Conservation (phyloP, 1,140 invertebrate species). For the Bombus cullumanus region DNA sequence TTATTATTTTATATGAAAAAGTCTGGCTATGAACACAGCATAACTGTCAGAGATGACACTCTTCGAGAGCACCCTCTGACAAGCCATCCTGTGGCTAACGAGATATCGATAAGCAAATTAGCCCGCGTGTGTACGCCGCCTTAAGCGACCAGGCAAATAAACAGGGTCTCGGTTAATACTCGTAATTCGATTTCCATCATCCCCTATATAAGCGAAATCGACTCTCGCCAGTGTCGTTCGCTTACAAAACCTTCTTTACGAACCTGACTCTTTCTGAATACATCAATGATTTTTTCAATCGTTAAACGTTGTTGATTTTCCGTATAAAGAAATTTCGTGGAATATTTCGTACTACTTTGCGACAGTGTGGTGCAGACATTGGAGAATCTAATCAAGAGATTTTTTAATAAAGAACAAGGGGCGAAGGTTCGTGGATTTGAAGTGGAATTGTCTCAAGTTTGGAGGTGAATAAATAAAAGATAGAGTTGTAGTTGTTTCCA, state of each 20-base stretch:
- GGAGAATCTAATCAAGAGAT: no score
- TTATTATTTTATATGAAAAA: no score
- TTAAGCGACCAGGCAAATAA: slow-evolving; percentile 28
- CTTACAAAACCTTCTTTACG: not conserved
- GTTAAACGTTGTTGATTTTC: no score
- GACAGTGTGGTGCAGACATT: no score
- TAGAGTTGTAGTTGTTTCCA: not conserved
- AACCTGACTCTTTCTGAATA: no score
- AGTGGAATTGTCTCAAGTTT: not conserved
- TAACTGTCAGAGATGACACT: not conserved
- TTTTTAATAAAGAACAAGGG: no score
- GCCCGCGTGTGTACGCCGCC: slow-evolving; percentile 28
- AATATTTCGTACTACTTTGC: no score
- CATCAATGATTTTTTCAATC: no score
- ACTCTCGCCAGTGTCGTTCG: not conserved
- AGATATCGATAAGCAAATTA: slow-evolving; percentile 77
- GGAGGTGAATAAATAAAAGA: not conserved
- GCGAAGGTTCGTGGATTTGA: no score
- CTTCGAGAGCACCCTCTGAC: not conserved
- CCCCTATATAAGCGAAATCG: slow-evolving; percentile 65
- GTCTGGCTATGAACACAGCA: no score
- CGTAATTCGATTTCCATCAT: slow-evolving; percentile 76
- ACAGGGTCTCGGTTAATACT: slow-evolving; percentile 76
- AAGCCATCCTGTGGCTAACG: slow-evolving; percentile 66
- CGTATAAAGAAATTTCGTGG: no score